Evolutionary conservation across 2,113 vertebrate species (phyloP).

Genomic region (Castor canadensis): DNA sequence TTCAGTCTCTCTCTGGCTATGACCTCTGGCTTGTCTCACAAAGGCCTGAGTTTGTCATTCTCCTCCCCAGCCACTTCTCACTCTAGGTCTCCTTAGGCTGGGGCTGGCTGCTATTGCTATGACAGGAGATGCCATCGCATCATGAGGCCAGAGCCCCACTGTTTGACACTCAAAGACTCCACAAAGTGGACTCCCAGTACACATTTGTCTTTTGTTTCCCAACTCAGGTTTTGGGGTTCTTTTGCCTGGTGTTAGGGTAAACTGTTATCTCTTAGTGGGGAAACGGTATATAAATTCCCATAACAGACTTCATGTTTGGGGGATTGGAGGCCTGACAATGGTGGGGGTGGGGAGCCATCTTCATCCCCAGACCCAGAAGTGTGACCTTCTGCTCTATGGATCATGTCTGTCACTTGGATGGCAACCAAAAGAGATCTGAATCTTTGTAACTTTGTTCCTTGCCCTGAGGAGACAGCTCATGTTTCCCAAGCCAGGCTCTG

Average conservation of each 20-base stretch:
- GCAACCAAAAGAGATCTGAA: not conserved
- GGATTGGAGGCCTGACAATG: not conserved
- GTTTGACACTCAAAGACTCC: not conserved
- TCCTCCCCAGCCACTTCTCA: not conserved
- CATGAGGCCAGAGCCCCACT: not conserved
- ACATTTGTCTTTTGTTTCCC: not conserved
- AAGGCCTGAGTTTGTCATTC: not conserved
- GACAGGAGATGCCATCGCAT: not conserved
- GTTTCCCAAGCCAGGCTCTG: not conserved
- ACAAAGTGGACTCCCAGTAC: not conserved
- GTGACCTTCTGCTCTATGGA: not conserved
- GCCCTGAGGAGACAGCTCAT: not conserved
- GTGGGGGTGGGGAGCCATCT: not conserved
- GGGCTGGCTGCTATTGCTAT: not conserved
- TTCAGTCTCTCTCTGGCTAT: not conserved
- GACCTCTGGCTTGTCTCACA: not conserved
- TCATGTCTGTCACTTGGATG: not conserved
- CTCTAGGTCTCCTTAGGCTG: not conserved
- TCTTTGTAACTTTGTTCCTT: not conserved
- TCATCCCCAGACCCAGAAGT: not conserved
- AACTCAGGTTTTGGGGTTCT: not conserved
- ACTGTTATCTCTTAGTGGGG: not conserved
- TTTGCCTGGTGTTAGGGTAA: not conserved
- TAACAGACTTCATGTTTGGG: not conserved
- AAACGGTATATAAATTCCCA: constrained; percentile 10